Base-by-base conservation (phyloP, 2,797 vertebrate species). In the Enteromius viviparus region DNA sequence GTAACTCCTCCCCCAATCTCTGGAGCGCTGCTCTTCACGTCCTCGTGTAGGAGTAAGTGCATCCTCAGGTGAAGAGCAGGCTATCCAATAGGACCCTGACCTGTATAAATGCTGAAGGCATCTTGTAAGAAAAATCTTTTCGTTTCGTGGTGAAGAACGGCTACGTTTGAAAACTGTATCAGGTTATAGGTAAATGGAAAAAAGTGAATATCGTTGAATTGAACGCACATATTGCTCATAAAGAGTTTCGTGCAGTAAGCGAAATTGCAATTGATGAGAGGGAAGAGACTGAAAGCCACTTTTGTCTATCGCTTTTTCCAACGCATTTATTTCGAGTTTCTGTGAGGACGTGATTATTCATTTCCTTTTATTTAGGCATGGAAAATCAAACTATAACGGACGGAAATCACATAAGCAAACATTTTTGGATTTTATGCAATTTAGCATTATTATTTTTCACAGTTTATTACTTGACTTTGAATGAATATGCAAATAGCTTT, bases 1-100 rank as follows among this genome's bases (percentile, higher is more conserved):
- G 91, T 88, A 86, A 75, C 90, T 90, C 89, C 89, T 87, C 85
- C 14, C 82, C 60, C 83, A 89, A 81, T 78, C 15, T 90, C 87
- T 71, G 85, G 85, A 87, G 76, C 80, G 32, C 26, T 15, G 80
- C 82, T 82, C 88, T 87, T 77, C 55, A 12, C 37, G 82, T 90
- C 89, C 87, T 49, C 10, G 23, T 40, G 60, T 19, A 47, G 23
- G 6, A 60, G 86, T 42, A 26, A 58, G 53, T 9, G 53, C 26
- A 11, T 32, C 34, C 53, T 79, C 21, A 79, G 77, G 77, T 79
- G 19, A 9, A 64, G 6, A 32, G 60, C 55, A 58, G 55, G 5
- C 9, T 66, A 1, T 17, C 29, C 49, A 37, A 37, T 42, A 70
- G 11, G 40, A 64, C 62, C 29, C 10, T 53, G 53, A 23, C n/a